phyloP scores from a whole-genome alignment of 1,140 invertebrate genomes.

The Heliconius congener region DNA sequence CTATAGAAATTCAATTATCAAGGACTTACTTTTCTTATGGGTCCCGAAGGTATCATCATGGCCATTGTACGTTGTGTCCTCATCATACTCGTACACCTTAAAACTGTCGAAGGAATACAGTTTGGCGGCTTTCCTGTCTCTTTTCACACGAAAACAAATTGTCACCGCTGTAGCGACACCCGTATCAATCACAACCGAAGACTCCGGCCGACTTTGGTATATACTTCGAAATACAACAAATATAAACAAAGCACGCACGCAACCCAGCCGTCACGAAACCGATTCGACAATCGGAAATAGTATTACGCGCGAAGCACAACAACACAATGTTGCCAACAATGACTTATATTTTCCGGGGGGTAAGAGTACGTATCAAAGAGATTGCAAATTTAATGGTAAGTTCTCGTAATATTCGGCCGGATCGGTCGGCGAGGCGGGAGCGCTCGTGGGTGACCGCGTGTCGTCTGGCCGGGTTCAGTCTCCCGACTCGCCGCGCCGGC shows the following conservation, averaged over 20 bases:
- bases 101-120: constrained; percentile 80
- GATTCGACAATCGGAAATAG: constrained; percentile 56
- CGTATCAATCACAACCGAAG: not conserved
- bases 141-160: constrained; percentile 34
- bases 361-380: not conserved
- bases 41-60: constrained; percentile 70
- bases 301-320: constrained; percentile 59
- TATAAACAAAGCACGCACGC: not conserved
- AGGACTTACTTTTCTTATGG: constrained; percentile 73
- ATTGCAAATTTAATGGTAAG: constrained; percentile 30
- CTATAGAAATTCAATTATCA: constrained; percentile 26
- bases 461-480: constrained; percentile 74
- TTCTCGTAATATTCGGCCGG: constrained; percentile 20
- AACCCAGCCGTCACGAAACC: constrained; percentile 11
- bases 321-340: constrained; percentile 51
- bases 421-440: constrained; percentile 49
- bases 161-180: not conserved
- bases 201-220: not conserved
- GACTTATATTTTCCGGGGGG: constrained; percentile 20
- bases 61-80: constrained; percentile 65
- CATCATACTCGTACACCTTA: constrained; percentile 77
- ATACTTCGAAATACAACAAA: not conserved
- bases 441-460: constrained; percentile 66
- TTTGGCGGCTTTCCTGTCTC: constrained; percentile 64
- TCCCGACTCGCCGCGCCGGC: constrained; percentile 71